Evolutionary conservation across 2,113 vertebrate species (phyloP).

Genomic region (Pseudorhombus dupliciocellatus): DNA sequence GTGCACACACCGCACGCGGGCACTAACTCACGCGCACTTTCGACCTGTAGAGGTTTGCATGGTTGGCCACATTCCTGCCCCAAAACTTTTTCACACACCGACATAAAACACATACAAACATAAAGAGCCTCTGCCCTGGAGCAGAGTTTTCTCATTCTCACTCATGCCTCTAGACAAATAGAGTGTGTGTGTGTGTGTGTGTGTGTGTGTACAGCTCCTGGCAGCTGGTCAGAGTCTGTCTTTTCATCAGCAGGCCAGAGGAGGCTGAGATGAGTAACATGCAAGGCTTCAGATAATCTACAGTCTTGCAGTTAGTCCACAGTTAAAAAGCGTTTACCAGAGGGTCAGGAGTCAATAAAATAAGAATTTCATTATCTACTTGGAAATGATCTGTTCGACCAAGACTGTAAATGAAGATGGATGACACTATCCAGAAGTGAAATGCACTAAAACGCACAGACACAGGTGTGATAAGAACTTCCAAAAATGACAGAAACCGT

Average conservation of each 20-base stretch:
- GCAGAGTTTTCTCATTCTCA: conserved; percentile 52
- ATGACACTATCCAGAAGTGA: no score
- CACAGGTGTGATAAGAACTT: no score
- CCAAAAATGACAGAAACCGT: no score
- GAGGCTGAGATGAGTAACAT: not conserved
- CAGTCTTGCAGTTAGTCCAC: not conserved
- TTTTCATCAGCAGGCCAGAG: conserved; percentile 15
- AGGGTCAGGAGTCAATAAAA: not conserved
- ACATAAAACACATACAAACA: conserved; percentile 37
- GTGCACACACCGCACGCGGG: not conserved
- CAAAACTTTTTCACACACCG: conserved; percentile 14
- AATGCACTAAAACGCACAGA: no score
- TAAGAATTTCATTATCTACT: no score
- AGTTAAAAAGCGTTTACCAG: not conserved
- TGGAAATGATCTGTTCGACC: no score
- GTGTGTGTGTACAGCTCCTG: conserved; percentile 18
- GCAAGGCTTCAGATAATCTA: not conserved
- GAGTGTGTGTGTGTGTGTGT: not conserved
- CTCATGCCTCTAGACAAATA: conserved; percentile 41
- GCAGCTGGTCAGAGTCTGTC: conserved; percentile 3
- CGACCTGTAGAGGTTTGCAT: conserved; percentile 37
- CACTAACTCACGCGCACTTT: not conserved
- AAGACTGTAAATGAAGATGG: no score
- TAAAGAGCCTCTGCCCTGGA: conserved; percentile 34
- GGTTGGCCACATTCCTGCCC: conserved; percentile 22